These are phyloP conservation scores for Pheosia gnoma DNA, from an alignment of 2,888 invertebrate species.

Conservation along the genomic window DNA sequence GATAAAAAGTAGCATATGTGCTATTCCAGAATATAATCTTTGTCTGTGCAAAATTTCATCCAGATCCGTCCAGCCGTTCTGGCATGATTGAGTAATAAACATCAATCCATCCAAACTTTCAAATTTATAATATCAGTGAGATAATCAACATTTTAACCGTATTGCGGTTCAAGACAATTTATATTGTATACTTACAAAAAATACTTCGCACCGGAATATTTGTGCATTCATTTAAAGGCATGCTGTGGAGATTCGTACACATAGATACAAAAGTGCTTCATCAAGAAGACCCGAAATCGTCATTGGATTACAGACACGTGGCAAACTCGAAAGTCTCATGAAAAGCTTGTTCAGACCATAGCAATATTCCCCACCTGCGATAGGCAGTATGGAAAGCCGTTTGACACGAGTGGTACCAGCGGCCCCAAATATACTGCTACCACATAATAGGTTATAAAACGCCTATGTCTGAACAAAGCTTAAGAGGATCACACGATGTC, in stretches of 20 bases:
- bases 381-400: background rate
- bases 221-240: no score
- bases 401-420: background rate
- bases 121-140: no score
- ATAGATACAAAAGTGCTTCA: no score
- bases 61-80: no score
- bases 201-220: no score
- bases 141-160: no score
- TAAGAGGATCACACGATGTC: background rate
- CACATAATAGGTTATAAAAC: background rate
- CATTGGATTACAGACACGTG: background rate
- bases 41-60: no score
- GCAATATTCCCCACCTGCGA: background rate
- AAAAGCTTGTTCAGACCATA: background rate
- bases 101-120: no score
- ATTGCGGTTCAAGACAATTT: background rate
- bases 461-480: slow-evolving; percentile 1
- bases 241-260: no score
- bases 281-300: background rate
- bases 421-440: background rate
- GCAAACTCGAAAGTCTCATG: background rate
- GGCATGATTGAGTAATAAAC: no score
- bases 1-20: no score
- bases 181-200: background rate
- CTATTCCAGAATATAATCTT: no score